Percentiles rank a stretch among this genome's conserved stretches.
Evolutionary conservation across 2,797 vertebrate species (phyloP).

Genomic region (Gymnopithys bicolor): DNA sequence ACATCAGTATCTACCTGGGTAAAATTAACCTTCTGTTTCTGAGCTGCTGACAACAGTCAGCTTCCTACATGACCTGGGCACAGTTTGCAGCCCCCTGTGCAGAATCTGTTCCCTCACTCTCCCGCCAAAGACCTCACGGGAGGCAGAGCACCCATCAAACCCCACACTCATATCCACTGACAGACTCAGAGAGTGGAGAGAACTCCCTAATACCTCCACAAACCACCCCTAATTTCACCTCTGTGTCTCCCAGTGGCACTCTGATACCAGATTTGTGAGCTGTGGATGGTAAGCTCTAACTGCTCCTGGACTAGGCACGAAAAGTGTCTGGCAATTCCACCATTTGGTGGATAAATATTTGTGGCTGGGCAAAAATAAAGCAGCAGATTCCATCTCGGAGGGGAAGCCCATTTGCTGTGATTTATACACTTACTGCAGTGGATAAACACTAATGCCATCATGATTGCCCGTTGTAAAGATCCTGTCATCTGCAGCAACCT

Average conservation of each 20-base stretch:
- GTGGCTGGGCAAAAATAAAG: conserved; percentile 30
- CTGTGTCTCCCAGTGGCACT: not conserved
- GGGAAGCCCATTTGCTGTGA: conserved; percentile 60
- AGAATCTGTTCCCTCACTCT: not conserved
- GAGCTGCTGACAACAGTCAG: not conserved
- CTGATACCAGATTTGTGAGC: not conserved
- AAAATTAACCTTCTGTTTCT: not conserved
- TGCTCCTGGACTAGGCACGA: not conserved
- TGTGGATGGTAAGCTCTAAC: not conserved
- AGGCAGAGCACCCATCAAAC: not conserved
- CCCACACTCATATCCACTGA: not conserved
- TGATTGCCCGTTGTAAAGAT: conserved; percentile 38
- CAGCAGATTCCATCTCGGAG: conserved; percentile 34
- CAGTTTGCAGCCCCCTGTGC: not conserved
- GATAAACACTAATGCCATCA: conserved; percentile 36
- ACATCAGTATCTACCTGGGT: not conserved
- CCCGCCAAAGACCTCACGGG: not conserved
- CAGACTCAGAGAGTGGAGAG: not conserved
- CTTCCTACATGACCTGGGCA: not conserved
- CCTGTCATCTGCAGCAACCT: conserved; percentile 47
- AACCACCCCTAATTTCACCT: not conserved
- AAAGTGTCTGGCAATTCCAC: not conserved
- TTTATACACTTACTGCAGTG: conserved; percentile 58
- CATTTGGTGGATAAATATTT: conserved; percentile 3
- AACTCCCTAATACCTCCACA: not conserved